A percentile compares a stretch with the other conserved stretches of the same genome.
These are phyloP conservation scores for Philereme transversata DNA, from an alignment of 2,888 invertebrate species.

Conservation along the genomic window DNA sequence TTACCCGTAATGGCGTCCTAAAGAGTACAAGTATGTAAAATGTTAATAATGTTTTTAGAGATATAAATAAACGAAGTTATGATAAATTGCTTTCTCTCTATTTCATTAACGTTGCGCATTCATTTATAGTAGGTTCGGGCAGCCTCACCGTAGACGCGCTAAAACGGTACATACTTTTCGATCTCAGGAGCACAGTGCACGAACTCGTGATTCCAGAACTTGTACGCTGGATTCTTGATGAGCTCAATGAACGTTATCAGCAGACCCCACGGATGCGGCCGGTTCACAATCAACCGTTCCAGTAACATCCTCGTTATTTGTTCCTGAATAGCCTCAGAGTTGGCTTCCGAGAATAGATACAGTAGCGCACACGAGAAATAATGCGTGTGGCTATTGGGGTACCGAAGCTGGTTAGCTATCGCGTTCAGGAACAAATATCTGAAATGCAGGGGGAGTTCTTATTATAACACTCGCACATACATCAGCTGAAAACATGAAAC, in stretches of 20 bases:
- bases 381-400: slow-evolving; percentile 99
- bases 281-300: slow-evolving; percentile 98
- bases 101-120: no score
- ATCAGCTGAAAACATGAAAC: no score
- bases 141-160: slow-evolving; percentile 14
- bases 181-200: slow-evolving; percentile 99
- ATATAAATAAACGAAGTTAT: no score
- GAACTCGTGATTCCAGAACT: slow-evolving; percentile 99
- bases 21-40: no score
- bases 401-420: slow-evolving; percentile 98
- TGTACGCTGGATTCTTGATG: slow-evolving; percentile 98
- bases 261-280: slow-evolving; percentile 99
- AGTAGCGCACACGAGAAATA: slow-evolving; percentile 99
- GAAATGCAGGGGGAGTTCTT: slow-evolving; percentile 38
- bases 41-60: no score
- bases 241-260: slow-evolving; percentile 99
- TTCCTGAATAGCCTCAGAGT: slow-evolving; percentile 98
- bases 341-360: slow-evolving; percentile 98
- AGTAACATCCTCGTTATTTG: slow-evolving; percentile 98
- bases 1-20: no score
- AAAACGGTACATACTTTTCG: slow-evolving; percentile 90
- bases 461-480: no score
- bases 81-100: no score
- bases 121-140: not conserved
- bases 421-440: slow-evolving; percentile 99